Base-by-base conservation (phyloP, 2,888 invertebrate species). In the Andrena minutula region DNA sequence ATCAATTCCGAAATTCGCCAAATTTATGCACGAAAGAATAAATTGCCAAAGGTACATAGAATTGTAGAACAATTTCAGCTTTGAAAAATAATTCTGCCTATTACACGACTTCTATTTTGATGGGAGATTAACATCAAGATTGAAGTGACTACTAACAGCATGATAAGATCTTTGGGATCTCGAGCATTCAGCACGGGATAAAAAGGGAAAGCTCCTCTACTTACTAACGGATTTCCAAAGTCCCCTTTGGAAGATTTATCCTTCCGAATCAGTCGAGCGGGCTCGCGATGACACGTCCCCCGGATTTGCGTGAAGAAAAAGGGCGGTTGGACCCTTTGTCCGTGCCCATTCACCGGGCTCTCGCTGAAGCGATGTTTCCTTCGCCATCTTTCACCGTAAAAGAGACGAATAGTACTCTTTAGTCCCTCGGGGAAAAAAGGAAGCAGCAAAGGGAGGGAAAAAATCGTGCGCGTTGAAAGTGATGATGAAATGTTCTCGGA, bases 181-280 rank as follows among this genome's bases (percentile, higher is more conserved):
- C 71, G 23, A 75, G 78, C 77, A 84, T 85, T 71, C 63, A 58
- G 47, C 51, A 56, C 20, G 30, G 41, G 64, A 78, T 63, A 72
- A 77, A 65, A 74, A 73, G 75, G 56, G 75, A 77, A 56, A 56
- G 80, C 85, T 86, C 77, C 60, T 68, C 64, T 35, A 73, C 58
- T 65, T 74, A 75, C 75, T 76, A 8, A 69, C 49, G 81, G 84
- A 83, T 83, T 77, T 79, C 73, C 8, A 66, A 66, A 80, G 84
- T 82, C 75, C 58, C 64, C 58, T 10, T 23, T 51, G 32, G 65
- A 68, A 82, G 86, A 88, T 88, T 88, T 86, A 88, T 86, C 72
- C 82, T 28, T 49, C 32, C 75, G 77, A 88, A 86, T 86, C 83
- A 85, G 83, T 75, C 79, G 77, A n/a, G 58, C 75, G 74, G 72